Percentiles rank a stretch among this genome's conserved stretches.
phyloP scores from a whole-genome alignment of 2,888 invertebrate species.

The Cotesia congregata region DNA sequence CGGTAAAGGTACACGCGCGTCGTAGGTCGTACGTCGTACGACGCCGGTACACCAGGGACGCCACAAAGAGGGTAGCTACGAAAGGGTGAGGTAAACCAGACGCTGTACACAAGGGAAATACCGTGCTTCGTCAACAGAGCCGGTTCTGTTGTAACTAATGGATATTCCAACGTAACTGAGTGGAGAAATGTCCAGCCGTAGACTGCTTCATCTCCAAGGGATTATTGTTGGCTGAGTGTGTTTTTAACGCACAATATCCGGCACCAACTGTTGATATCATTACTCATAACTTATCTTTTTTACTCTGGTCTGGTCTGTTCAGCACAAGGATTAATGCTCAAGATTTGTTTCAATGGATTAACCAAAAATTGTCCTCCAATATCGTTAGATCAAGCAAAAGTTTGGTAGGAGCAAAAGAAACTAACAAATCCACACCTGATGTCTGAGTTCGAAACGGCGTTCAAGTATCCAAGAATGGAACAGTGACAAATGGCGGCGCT shows the following conservation, averaged over 20 bases:
- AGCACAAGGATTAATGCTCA: background rate
- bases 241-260: background rate
- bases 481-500: constrained; percentile 38
- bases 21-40: constrained; percentile 40
- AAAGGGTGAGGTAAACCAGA: constrained; percentile 55
- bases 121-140: constrained; percentile 70
- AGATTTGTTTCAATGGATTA: background rate
- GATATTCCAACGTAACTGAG: constrained; percentile 67
- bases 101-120: constrained; percentile 69
- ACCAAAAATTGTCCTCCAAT: no score
- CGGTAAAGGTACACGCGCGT: constrained; percentile 50
- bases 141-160: constrained; percentile 67
- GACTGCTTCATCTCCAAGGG: background rate
- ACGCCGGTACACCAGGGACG: constrained; percentile 43
- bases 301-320: background rate
- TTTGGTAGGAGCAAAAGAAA: no score
- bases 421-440: background rate
- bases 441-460: background rate
- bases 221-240: background rate
- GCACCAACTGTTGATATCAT: background rate
- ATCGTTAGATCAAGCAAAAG: no score
- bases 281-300: background rate
- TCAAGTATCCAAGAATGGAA: background rate
- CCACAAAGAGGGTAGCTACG: constrained; percentile 34
- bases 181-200: constrained; percentile 58